A percentile compares a stretch with the other conserved stretches of the same genome.
Evolutionary conservation across 2,113 vertebrate genomes (phyloP).

Genomic region (Redunca redunca): DNA sequence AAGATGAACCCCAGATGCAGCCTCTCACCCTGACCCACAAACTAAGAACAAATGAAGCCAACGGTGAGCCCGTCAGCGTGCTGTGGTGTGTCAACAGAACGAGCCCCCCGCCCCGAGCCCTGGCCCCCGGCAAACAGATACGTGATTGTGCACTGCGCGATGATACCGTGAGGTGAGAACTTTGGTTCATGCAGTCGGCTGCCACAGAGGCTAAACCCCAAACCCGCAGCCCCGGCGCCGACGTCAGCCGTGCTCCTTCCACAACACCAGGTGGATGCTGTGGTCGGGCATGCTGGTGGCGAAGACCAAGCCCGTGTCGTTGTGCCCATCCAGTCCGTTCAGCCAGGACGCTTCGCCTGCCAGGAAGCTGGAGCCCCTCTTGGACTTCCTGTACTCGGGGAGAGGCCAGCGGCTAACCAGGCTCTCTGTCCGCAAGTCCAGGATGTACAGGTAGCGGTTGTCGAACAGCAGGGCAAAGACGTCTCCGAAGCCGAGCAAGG

Average conservation of each 20-base stretch:
- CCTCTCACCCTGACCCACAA: slow-evolving; percentile 65
- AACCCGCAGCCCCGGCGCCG: slow-evolving; percentile 68
- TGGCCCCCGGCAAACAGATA: slow-evolving; percentile 74
- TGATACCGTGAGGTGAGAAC: slow-evolving; percentile 80
- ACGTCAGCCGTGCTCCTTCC: slow-evolving; percentile 92
- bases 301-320: slow-evolving; percentile 96
- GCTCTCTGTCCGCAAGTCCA: slow-evolving; percentile 96
- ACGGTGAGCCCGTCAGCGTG: slow-evolving; percentile 76
- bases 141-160: slow-evolving; percentile 87
- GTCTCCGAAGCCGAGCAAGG: slow-evolving; percentile 95
- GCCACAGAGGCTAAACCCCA: slow-evolving; percentile 71
- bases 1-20: slow-evolving; percentile 62
- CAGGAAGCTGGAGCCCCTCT: slow-evolving; percentile 97
- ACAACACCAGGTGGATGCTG: slow-evolving; percentile 98
- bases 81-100: slow-evolving; percentile 70
- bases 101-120: slow-evolving; percentile 62
- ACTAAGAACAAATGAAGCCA: slow-evolving; percentile 71
- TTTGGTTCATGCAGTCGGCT: slow-evolving; percentile 92
- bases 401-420: slow-evolving; percentile 96
- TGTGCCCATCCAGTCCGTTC: slow-evolving; percentile 93
- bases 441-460: slow-evolving; percentile 95
- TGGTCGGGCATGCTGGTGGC: slow-evolving; percentile 99
- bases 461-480: slow-evolving; percentile 97
- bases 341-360: slow-evolving; percentile 95
- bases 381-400: slow-evolving; percentile 97